phyloP scores from a whole-genome alignment of 2,113 vertebrate species.

The Rhipidura dahli region DNA sequence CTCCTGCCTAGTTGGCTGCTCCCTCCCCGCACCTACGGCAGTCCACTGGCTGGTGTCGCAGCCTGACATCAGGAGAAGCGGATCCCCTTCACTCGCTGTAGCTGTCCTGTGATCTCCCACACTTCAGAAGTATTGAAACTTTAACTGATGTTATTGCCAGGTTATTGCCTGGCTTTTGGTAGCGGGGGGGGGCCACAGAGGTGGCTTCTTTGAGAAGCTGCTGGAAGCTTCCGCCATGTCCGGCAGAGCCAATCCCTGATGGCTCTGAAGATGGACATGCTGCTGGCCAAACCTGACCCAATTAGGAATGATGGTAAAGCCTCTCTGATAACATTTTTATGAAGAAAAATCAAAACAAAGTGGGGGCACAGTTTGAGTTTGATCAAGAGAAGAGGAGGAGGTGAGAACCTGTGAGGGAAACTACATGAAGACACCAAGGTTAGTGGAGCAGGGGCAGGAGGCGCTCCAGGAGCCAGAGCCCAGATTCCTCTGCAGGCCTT shows the following conservation, averaged over 20 bases:
- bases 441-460: neutral
- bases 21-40: neutral
- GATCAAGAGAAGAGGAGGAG: neutral
- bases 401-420: neutral
- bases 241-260: too few species aligned
- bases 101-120: neutral
- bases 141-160: neutral
- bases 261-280: neutral
- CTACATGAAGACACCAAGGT: too few species aligned
- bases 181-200: fast-evolving
- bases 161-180: neutral
- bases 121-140: neutral
- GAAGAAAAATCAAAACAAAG: neutral
- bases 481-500: neutral
- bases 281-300: neutral
- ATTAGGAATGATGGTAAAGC: neutral
- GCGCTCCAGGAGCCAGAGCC: neutral
- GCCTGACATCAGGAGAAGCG: neutral
- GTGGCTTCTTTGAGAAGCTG: too few species aligned
- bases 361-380: too few species aligned
- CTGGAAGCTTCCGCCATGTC: too few species aligned
- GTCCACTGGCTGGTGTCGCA: neutral
- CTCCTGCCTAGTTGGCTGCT: fast-evolving
- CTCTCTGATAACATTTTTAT: neutral
- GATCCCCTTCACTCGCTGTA: neutral